Evolutionary conservation across 92 coral and sea anemone species (phyloP).

Genomic region (Palythoa caribaeorum): DNA sequence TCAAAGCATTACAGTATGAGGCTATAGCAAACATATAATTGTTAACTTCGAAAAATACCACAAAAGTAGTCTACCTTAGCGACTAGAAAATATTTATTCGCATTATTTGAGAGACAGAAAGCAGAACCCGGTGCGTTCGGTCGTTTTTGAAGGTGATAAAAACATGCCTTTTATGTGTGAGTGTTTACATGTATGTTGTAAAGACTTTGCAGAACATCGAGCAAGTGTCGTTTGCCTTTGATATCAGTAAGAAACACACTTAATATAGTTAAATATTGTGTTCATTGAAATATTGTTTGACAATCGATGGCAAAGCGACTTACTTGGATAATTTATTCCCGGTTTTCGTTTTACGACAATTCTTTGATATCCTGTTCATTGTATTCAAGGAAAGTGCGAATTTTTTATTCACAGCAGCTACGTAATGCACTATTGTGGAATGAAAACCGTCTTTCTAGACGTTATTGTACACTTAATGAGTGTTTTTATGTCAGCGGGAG

Average conservation of each 20-base stretch:
- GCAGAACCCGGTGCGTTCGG: background rate
- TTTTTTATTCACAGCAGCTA: background rate
- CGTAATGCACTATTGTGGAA: background rate
- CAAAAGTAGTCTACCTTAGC: background rate
- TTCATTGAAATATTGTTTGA: background rate
- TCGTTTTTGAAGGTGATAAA: background rate
- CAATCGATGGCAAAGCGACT: slow-evolving; percentile 6
- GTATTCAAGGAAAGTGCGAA: slow-evolving; percentile 1
- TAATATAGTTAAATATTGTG: background rate
- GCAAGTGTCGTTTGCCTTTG: background rate
- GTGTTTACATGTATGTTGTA: background rate
- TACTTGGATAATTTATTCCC: background rate
- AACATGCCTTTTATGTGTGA: background rate
- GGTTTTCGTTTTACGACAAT: background rate
- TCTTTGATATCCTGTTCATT: background rate
- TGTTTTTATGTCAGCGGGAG: background rate
- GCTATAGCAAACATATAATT: background rate
- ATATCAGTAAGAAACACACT: background rate
- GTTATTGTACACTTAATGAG: background rate
- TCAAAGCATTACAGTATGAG: background rate
- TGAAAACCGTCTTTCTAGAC: background rate
- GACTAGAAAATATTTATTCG: background rate
- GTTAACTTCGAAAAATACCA: background rate
- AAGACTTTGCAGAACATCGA: background rate
- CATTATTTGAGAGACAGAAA: background rate